Conservation (phyloP, 2,113 vertebrate species). For the Blennius ocellaris region DNA sequence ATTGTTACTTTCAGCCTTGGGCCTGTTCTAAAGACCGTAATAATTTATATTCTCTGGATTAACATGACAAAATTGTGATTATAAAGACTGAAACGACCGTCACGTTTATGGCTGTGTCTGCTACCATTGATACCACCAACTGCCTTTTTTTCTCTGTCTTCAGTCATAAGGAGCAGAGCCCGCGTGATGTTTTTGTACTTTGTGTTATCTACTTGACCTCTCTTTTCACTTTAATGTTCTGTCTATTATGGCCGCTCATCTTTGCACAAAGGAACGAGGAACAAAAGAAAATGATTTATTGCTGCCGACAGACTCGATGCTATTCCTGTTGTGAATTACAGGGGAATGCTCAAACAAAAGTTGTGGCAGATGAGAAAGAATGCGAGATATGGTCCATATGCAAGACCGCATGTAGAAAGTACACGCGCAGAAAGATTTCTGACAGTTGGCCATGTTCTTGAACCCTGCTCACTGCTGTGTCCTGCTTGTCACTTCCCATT, state of each 20-base stretch:
- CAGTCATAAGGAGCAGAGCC: background rate
- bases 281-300: constrained; percentile 15
- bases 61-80: constrained; percentile 20
- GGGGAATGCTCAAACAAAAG: constrained; percentile 14
- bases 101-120: constrained; percentile 1
- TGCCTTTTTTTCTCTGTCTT: background rate
- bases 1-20: background rate
- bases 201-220: constrained; percentile 3
- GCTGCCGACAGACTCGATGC: background rate
- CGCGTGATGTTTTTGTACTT: background rate
- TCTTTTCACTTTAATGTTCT: background rate
- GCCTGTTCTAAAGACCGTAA: background rate
- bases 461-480: constrained; percentile 36
- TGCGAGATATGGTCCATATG: constrained; percentile 1
- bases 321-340: constrained; percentile 30
- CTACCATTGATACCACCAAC: background rate
- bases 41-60: constrained; percentile 2
- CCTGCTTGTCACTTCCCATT: constrained; percentile 55
- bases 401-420: background rate
- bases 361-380: constrained; percentile 3
- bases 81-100: background rate
- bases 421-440: constrained; percentile 20
- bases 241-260: constrained; percentile 6
- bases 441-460: constrained; percentile 59
- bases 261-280: background rate